phyloP scores from a whole-genome alignment of 2,797 vertebrate genomes.

The Psittacula echo region DNA sequence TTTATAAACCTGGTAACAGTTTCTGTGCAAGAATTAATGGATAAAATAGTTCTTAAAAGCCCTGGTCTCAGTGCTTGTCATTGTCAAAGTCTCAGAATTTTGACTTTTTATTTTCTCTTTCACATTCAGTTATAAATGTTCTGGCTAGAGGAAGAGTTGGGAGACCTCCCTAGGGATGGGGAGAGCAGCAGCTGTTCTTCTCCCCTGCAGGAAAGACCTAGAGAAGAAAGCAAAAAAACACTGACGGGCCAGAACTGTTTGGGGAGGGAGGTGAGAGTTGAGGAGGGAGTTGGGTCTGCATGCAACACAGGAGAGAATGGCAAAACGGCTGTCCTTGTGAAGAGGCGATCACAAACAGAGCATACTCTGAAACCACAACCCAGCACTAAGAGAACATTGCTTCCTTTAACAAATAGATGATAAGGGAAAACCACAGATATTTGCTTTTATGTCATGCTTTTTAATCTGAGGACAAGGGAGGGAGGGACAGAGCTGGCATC shows the following conservation, averaged over 20 bases:
- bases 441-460: neutral
- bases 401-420: neutral
- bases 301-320: fast-evolving
- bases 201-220: neutral
- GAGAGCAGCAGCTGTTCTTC: conserved; percentile 22
- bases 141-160: neutral
- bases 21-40: neutral
- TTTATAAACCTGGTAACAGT: neutral
- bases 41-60: neutral
- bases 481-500: neutral
- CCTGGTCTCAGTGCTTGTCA: neutral
- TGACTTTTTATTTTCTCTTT: neutral
- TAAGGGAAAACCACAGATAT: neutral
- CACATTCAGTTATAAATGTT: neutral
- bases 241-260: neutral
- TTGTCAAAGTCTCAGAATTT: neutral
- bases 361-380: neutral
- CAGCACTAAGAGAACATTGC: neutral
- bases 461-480: neutral
- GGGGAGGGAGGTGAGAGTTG: neutral
- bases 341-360: fast-evolving
- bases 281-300: neutral
- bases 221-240: neutral
- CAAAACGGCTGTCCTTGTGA: neutral
- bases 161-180: neutral